These are phyloP conservation scores for Okamejei kenojei DNA, from an alignment of 2,797 vertebrate species.

Conservation along the genomic window DNA sequence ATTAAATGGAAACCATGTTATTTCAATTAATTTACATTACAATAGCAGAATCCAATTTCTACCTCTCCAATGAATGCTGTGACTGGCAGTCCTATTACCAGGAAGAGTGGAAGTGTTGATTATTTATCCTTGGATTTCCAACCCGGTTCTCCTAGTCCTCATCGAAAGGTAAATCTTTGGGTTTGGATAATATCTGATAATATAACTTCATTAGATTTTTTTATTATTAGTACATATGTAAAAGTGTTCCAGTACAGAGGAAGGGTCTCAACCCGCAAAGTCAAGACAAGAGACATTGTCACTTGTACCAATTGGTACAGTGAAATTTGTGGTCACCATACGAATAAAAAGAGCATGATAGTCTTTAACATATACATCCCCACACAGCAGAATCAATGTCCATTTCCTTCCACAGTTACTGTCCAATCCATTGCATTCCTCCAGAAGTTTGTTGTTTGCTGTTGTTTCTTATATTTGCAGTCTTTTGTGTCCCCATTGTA, in stretches of 20 bases:
- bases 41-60: conserved; percentile 92
- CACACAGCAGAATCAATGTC: too few relatives aligned
- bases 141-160: conserved; percentile 83
- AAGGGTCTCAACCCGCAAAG: too few relatives aligned
- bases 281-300: too few relatives aligned
- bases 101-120: conserved; percentile 90
- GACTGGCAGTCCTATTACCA: conserved; percentile 88
- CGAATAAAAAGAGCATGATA: too few relatives aligned
- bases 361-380: too few relatives aligned
- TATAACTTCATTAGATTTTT: neutral
- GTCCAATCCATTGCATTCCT: too few relatives aligned
- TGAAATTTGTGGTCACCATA: too few relatives aligned
- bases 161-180: conserved; percentile 76
- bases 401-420: too few relatives aligned
- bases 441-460: too few relatives aligned
- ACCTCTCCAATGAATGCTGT: conserved; percentile 89
- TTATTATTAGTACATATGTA: neutral
- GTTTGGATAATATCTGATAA: neutral
- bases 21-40: neutral
- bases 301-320: too few relatives aligned
- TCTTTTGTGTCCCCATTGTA: too few relatives aligned
- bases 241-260: neutral
- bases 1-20: neutral
- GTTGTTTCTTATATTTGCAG: too few relatives aligned
- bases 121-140: conserved; percentile 95